These are phyloP conservation scores for Progne subis DNA, from an alignment of 2,113 vertebrate genomes.

Conservation along the genomic window DNA sequence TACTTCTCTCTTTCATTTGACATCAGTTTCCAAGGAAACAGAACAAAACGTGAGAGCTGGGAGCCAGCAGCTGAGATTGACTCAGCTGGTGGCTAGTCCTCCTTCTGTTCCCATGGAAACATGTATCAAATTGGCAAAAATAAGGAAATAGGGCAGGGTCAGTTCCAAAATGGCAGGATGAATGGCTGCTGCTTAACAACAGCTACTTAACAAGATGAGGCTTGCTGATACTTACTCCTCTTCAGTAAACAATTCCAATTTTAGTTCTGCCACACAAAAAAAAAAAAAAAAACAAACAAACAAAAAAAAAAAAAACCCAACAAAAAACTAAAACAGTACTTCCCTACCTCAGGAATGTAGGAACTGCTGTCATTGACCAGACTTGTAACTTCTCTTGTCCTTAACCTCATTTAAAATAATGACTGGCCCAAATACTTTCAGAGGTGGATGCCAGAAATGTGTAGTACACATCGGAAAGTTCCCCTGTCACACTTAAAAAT, in stretches of 20 bases:
- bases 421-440: neutral
- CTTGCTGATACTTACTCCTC: neutral
- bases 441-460: neutral
- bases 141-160: constrained; percentile 34
- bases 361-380: accelerated
- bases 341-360: neutral
- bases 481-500: neutral
- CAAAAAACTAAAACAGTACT: neutral
- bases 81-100: constrained; percentile 70
- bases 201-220: neutral
- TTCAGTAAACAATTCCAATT: neutral
- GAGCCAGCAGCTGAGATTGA: constrained; percentile 67
- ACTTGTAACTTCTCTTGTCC: neutral
- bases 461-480: neutral
- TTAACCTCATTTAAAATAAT: neutral
- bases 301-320: too few species aligned
- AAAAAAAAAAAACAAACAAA: too few species aligned
- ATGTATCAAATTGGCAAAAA: constrained; percentile 56
- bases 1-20: constrained; percentile 38
- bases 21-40: constrained; percentile 68
- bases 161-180: constrained; percentile 50
- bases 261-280: neutral
- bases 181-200: neutral
- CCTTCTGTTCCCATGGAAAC: constrained; percentile 70
- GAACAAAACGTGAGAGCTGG: constrained; percentile 60